A percentile compares a stretch with the other conserved stretches of the same genome.
Conservation (phyloP, 2,113 vertebrate genomes). For the Peromyscus polionotus region DNA sequence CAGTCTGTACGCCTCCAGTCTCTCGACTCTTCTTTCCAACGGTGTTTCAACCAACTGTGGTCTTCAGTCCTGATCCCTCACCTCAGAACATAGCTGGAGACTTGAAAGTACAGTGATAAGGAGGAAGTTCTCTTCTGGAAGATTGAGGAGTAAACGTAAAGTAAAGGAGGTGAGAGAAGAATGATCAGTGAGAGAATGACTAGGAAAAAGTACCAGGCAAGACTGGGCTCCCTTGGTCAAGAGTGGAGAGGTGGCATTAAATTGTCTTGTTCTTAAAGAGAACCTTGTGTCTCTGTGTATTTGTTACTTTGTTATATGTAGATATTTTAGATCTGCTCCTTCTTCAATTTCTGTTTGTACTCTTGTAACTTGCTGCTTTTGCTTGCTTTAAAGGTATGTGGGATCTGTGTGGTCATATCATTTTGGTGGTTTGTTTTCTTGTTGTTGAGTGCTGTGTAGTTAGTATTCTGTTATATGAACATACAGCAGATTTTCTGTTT, state of each 20-base stretch:
- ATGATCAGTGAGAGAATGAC: too few species aligned
- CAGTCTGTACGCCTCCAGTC: background rate
- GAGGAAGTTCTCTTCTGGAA: background rate
- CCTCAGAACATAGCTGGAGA: conserved; percentile 22
- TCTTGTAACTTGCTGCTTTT: background rate
- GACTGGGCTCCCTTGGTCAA: background rate
- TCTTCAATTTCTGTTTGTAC: background rate
- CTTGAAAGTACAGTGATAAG: background rate
- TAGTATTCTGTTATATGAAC: background rate
- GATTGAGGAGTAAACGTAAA: background rate
- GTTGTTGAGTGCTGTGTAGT: background rate
- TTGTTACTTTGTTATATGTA: background rate
- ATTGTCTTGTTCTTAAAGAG: background rate
- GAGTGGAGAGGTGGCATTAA: background rate
- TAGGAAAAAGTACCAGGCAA: background rate
- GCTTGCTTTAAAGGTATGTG: background rate
- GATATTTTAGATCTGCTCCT: background rate
- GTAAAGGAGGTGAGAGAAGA: background rate
- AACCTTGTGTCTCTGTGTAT: background rate
- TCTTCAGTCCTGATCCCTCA: background rate
- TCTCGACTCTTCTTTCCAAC: background rate
- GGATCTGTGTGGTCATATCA: background rate
- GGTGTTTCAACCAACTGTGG: background rate
- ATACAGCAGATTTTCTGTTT: background rate
- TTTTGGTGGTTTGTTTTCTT: background rate